These are phyloP conservation scores for Chamaea fasciata DNA, from an alignment of 2,113 vertebrate genomes.

Conservation along the genomic window DNA sequence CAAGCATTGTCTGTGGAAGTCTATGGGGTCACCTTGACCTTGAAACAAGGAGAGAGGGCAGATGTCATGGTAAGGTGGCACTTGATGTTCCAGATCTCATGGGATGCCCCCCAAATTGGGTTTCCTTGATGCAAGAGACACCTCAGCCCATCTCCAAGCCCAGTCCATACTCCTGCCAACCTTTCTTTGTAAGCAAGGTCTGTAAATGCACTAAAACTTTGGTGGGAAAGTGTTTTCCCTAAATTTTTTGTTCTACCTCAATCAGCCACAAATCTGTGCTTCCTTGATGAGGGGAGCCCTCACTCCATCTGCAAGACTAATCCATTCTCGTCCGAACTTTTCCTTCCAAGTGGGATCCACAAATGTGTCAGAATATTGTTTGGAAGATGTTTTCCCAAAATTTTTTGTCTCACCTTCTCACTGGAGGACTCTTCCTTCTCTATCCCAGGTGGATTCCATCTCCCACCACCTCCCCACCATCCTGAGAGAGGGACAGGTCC, in stretches of 20 bases:
- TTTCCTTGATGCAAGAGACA: background rate
- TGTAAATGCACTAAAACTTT: background rate
- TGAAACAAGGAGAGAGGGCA: background rate
- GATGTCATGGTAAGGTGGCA: background rate
- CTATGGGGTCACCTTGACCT: constrained; percentile 30
- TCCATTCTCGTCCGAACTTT: no score
- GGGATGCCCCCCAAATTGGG: accelerated
- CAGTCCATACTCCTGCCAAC: background rate
- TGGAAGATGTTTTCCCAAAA: no score
- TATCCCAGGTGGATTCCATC: no score
- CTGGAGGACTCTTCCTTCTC: no score
- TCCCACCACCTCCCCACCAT: no score
- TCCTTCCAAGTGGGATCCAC: no score
- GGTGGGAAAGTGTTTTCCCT: background rate
- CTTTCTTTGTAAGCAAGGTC: background rate
- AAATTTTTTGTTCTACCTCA: background rate
- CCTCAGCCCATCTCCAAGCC: background rate
- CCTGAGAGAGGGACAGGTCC: no score
- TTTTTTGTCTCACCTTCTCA: no score
- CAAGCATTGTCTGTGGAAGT: background rate
- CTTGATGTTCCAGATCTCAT: background rate
- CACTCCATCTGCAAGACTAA: background rate
- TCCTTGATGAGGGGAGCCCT: background rate
- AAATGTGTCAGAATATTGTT: no score
- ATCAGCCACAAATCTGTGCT: background rate